A percentile compares a stretch with the other conserved stretches of the same genome.
phyloP scores from a whole-genome alignment of 2,113 vertebrate species.

The Solea solea region DNA sequence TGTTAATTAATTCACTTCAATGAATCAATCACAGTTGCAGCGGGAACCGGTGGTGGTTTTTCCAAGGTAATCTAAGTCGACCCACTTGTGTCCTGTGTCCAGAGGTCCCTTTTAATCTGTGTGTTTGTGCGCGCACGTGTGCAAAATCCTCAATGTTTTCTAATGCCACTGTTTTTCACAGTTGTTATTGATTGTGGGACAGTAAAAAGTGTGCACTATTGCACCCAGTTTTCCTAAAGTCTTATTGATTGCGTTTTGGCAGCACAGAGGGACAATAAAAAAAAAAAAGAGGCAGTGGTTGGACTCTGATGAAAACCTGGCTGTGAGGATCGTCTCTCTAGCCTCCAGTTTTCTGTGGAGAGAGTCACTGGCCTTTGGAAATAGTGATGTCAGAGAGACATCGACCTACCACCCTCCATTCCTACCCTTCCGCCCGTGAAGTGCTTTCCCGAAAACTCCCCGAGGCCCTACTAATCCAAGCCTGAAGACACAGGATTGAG shows the following conservation, averaged over 20 bases:
- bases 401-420: slow-evolving; percentile 61
- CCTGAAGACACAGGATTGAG: slow-evolving; percentile 45
- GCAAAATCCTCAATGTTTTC: slow-evolving; percentile 41
- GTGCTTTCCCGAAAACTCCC: slow-evolving; percentile 43
- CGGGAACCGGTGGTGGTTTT: slow-evolving; percentile 45
- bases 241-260: slow-evolving; percentile 73
- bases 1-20: slow-evolving; percentile 70
- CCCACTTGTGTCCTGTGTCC: slow-evolving; percentile 39
- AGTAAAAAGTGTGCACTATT: slow-evolving; percentile 68
- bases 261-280: slow-evolving; percentile 60
- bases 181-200: slow-evolving; percentile 64
- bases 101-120: slow-evolving; percentile 35
- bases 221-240: slow-evolving; percentile 71
- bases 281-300: slow-evolving; percentile 36
- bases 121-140: slow-evolving; percentile 23
- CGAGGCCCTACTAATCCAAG: slow-evolving; percentile 36
- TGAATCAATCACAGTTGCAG: slow-evolving; percentile 68
- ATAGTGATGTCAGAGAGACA: slow-evolving; percentile 63
- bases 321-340: slow-evolving; percentile 30
- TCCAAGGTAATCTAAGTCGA: slow-evolving; percentile 52
- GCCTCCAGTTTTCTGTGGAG: slow-evolving; percentile 42
- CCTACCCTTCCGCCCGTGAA: slow-evolving; percentile 48
- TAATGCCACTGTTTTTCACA: slow-evolving; percentile 53
- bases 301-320: slow-evolving; percentile 62
- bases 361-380: slow-evolving; percentile 50